A percentile compares a stretch with the other conserved stretches of the same genome.
Conservation (phyloP, 1,140 invertebrate genomes). For the Nasonia vitripennis region DNA sequence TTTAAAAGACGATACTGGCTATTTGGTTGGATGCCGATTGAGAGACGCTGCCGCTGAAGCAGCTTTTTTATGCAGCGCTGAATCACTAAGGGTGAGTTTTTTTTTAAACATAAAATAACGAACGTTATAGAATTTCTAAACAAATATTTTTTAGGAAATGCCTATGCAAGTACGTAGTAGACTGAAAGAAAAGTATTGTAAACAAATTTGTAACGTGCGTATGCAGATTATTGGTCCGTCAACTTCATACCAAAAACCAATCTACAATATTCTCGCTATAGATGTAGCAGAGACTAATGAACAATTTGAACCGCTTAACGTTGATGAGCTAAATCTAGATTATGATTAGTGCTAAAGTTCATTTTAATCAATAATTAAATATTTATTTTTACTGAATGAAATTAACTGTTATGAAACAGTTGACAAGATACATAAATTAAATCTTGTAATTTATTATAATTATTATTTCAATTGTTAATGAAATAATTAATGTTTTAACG, state of each 20-base stretch:
- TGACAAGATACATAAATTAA: not conserved
- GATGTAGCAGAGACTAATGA: constrained; percentile 49
- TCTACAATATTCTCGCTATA: constrained; percentile 70
- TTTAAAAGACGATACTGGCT: constrained; percentile 72
- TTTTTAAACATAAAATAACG: not conserved
- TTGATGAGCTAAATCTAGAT: constrained; percentile 28
- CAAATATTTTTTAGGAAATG: constrained; percentile 60
- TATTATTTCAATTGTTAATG: not conserved
- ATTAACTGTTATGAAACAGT: not conserved
- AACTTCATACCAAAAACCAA: constrained; percentile 55
- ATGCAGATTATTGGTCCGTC: constrained; percentile 69
- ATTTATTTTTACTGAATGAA: not conserved
- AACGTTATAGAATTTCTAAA: not conserved
- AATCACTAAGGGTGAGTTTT: constrained; percentile 63
- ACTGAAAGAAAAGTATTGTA: constrained; percentile 65
- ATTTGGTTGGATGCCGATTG: constrained; percentile 70
- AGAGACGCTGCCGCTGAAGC: constrained; percentile 66
- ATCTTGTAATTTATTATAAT: too few species aligned
- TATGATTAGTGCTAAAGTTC: constrained; percentile 5
- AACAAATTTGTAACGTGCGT: constrained; percentile 63
- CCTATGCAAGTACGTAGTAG: constrained; percentile 57
- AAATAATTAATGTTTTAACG: not conserved
- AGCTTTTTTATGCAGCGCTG: constrained; percentile 61
- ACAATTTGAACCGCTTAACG: constrained; percentile 29
- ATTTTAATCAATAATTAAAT: not conserved